Conservation (phyloP, 64 coral and sea anemone species). For the Dendronephthya gigantea region DNA sequence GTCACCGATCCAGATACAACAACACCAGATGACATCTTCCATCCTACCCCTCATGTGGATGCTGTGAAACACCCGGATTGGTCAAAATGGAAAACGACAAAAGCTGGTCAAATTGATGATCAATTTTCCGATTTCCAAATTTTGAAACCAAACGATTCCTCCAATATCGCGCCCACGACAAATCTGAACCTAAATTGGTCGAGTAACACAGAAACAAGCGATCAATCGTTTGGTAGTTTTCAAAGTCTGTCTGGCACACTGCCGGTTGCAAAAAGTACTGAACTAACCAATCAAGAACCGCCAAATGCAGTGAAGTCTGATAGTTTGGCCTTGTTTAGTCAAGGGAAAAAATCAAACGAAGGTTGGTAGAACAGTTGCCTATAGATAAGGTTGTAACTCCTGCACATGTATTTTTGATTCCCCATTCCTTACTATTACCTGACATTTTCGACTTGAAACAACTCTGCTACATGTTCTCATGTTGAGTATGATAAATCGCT, state of each 20-base stretch:
- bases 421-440: no score
- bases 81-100: slow-evolving; percentile 3
- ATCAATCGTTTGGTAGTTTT: not conserved
- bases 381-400: no score
- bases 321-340: not conserved
- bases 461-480: no score
- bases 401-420: no score
- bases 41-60: not conserved
- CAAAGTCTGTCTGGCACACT: not conserved
- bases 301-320: not conserved
- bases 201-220: not conserved
- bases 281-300: not conserved
- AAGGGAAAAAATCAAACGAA: not conserved
- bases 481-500: no score
- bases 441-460: no score
- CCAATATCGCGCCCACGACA: not conserved
- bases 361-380: not conserved
- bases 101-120: slow-evolving; percentile 2
- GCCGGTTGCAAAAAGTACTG: not conserved
- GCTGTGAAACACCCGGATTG: not conserved
- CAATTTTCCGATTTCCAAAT: not conserved
- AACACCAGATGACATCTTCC: not conserved
- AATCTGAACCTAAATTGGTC: not conserved
- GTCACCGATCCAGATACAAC: not conserved
- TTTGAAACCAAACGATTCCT: not conserved